Evolutionary conservation across 2,888 invertebrate species (phyloP).

Genomic region (Malachius bipustulatus): DNA sequence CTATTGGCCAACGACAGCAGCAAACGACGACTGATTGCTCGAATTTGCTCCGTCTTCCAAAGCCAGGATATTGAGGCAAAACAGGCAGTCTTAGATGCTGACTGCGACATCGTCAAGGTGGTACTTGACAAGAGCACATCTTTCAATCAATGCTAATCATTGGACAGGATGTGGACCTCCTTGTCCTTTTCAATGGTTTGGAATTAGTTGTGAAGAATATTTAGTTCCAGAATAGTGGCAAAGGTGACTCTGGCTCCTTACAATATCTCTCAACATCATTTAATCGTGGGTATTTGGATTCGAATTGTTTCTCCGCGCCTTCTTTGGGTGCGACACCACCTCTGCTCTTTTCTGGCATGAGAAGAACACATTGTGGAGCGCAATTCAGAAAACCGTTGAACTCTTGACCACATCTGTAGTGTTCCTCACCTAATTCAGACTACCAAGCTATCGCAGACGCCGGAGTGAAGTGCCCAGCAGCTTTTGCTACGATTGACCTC

Average conservation of each 20-base stretch:
- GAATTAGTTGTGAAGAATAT: neutral
- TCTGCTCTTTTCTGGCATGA: conserved; percentile 1
- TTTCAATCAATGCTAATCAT: conserved; percentile 4
- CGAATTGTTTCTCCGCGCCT: conserved; percentile 1
- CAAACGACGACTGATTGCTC: neutral
- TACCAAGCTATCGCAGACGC: too few species aligned
- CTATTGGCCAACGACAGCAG: neutral
- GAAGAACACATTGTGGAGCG: too few species aligned
- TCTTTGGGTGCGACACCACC: conserved; percentile 1
- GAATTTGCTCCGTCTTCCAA: neutral
- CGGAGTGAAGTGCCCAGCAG: too few species aligned
- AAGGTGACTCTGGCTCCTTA: neutral
- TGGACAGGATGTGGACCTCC: conserved; percentile 5
- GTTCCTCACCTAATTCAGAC: too few species aligned
- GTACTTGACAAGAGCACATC: neutral
- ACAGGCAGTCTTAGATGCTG: conserved; percentile 6
- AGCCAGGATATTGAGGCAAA: conserved; percentile 6
- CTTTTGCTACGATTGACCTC: too few species aligned
- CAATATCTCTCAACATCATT: conserved; percentile 2
- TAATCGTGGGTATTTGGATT: neutral
- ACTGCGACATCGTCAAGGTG: conserved; percentile 6
- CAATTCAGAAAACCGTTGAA: too few species aligned
- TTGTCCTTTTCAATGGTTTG: conserved; percentile 6
- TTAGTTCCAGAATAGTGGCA: conserved; percentile 3
- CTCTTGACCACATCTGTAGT: too few species aligned